Base-by-base conservation (phyloP, 2,797 vertebrate genomes). In the Pagetopsis macropterus region DNA sequence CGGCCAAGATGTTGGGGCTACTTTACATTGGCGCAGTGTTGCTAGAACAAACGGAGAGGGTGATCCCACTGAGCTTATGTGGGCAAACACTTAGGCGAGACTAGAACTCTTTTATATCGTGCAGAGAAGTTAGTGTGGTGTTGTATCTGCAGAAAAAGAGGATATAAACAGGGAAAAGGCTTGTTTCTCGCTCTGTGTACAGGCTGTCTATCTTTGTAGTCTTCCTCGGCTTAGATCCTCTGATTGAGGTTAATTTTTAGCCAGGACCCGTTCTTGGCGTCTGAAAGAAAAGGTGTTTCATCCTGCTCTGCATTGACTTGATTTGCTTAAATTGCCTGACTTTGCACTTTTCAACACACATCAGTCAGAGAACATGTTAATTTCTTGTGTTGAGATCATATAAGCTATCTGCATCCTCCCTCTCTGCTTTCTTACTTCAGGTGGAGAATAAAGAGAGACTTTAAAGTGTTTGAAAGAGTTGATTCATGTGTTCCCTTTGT, bases 21-120 rank as follows among this genome's bases (percentile, higher is more conserved):
- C 92, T 95, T 94, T 93, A 93, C 92, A 95, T 94, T 92, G 93
- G 93, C 70, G 87, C 91, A 75, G 91, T 83, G 92, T 91, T 89
- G 90, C 87, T 60, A 65, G 82, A 89, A 92, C 91, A 92, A 89
- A 94, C 83, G 76, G 70, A 75, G 69, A 86, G 86, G 73, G 83
- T 78, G 76, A 88, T 85, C 88, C 74, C 44, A 74, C 91, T 85
- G 90, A 71, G 90, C 74, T 89, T 78, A 71, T 89, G 87, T 86
- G 82, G 83, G 87, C 84, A 87, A 90, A 92, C 92, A 89, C 76
- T 89, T 76, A 76, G 78, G 73, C 72, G 17, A 78, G 78, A 85
- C 88, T 44, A 67, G 65, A 74, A 49, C 31, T 56, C 70, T 72
- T 82, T 72, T 84, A 55, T 84, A 31, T 73, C 41, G 33, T 14